phyloP scores from a whole-genome alignment of 1,140 invertebrate genomes.

The Hyles vespertilio region DNA sequence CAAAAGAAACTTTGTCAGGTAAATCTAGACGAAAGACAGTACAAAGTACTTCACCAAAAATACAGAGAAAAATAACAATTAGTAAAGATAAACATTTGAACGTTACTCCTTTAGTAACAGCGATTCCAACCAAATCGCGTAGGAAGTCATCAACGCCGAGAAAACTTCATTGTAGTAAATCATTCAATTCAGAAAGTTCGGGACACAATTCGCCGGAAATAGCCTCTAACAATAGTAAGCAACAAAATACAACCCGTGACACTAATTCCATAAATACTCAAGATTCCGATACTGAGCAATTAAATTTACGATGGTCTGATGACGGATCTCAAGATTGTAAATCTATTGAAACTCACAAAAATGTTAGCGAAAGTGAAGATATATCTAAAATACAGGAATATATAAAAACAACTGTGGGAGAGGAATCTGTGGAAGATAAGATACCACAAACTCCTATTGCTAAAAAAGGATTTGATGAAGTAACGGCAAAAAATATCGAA shows the following conservation, averaged over 20 bases:
- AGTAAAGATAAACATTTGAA: conserved; percentile 38
- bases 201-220: conserved; percentile 38
- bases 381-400: conserved; percentile 58
- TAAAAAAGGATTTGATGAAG: conserved; percentile 60
- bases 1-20: conserved; percentile 38
- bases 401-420: conserved; percentile 35
- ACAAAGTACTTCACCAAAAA: conserved; percentile 16
- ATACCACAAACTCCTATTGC: conserved; percentile 56
- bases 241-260: conserved; percentile 16
- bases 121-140: conserved; percentile 54
- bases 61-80: conserved; percentile 28
- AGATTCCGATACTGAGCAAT: conserved; percentile 50
- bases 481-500: conserved; percentile 65
- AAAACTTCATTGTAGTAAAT: conserved; percentile 59
- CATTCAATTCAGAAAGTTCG: conserved; percentile 45
- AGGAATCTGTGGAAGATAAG: conserved; percentile 17
- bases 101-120: conserved; percentile 16
- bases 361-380: conserved; percentile 44
- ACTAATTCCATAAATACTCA: conserved; percentile 18
- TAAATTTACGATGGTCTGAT: conserved; percentile 52
- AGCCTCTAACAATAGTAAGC: conserved; percentile 15
- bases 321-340: conserved; percentile 52
- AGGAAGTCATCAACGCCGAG: conserved; percentile 66
- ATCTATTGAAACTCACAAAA: conserved; percentile 21
- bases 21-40: conserved; percentile 30